Conservation (phyloP, 2,888 invertebrate species). For the Xanthia icteritia region DNA sequence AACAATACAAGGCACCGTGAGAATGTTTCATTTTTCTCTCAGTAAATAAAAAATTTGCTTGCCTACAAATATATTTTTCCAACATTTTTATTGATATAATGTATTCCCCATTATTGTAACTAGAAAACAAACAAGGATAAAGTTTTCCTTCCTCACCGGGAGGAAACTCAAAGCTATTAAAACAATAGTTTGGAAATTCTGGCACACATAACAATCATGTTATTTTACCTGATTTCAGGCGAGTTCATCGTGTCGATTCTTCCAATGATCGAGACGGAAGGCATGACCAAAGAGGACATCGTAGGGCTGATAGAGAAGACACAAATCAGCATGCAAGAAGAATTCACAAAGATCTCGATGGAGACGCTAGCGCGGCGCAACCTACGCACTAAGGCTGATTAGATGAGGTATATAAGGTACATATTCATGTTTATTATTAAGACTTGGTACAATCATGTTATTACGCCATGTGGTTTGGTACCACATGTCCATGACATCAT, state of each 20-base stretch:
- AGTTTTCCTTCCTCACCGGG: background rate
- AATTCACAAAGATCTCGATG: slow-evolving; percentile 84
- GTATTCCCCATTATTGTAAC: no score
- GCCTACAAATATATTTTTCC: background rate
- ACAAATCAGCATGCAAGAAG: slow-evolving; percentile 92
- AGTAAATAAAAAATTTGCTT: background rate
- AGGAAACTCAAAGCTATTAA: background rate
- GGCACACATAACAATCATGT: background rate
- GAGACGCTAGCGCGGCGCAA: slow-evolving; percentile 78
- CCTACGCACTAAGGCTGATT: slow-evolving; percentile 69
- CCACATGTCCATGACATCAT: no score
- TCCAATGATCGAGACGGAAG: slow-evolving; percentile 93
- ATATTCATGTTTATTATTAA: background rate
- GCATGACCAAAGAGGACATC: slow-evolving; percentile 91
- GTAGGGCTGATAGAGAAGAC: slow-evolving; percentile 92
- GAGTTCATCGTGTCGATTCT: slow-evolving; percentile 93
- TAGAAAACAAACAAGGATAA: background rate
- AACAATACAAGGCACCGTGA: background rate
- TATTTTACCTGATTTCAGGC: slow-evolving; percentile 83
- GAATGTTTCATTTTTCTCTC: background rate
- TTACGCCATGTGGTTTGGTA: background rate
- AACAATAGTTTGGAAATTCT: background rate
- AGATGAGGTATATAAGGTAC: slow-evolving; percentile 61
- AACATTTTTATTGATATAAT: background rate
- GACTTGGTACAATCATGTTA: slow-evolving; percentile 19